Evolutionary conservation across 2,888 invertebrate species (phyloP).

Genomic region (Synanthedon tipuliformis): DNA sequence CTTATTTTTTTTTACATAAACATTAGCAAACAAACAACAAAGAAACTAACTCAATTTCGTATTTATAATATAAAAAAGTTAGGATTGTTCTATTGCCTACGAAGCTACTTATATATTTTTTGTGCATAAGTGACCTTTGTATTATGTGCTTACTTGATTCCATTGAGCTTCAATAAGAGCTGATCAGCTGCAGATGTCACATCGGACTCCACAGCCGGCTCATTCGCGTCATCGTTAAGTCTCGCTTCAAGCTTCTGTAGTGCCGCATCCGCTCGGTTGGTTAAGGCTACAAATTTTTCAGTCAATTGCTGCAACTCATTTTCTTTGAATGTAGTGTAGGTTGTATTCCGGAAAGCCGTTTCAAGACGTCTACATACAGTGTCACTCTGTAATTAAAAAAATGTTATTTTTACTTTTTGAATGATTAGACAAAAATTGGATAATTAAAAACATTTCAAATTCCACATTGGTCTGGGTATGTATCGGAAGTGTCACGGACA

Average conservation of each 20-base stretch:
- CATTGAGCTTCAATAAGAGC: slow-evolving; percentile 40
- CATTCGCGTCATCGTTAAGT: slow-evolving; percentile 33
- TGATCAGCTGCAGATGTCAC: slow-evolving; percentile 44
- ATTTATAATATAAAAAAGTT: too few species aligned
- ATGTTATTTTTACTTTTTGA: background rate
- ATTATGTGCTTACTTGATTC: slow-evolving; percentile 32
- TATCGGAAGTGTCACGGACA: too few species aligned
- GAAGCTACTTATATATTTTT: too few species aligned
- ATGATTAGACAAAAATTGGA: too few species aligned
- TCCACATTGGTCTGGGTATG: too few species aligned
- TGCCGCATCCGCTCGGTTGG: slow-evolving; percentile 56
- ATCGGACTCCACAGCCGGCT: slow-evolving; percentile 31
- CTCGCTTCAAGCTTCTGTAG: slow-evolving; percentile 48
- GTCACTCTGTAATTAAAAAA: slow-evolving; percentile 28
- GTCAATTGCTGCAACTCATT: slow-evolving; percentile 52
- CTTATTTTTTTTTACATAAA: too few species aligned
- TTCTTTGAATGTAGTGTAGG: slow-evolving; percentile 45
- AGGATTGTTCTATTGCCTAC: too few species aligned
- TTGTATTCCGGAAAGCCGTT: slow-evolving; percentile 43
- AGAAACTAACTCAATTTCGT: too few species aligned
- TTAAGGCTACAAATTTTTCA: slow-evolving; percentile 57
- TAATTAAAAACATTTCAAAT: too few species aligned
- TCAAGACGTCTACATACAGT: slow-evolving; percentile 49
- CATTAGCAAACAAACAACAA: too few species aligned
- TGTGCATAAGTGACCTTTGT: background rate